Evolutionary conservation across 2,113 vertebrate genomes (phyloP), one percentile per base, ranked within the genome.

Genomic region (Sylvilagus bachmani): DNA sequence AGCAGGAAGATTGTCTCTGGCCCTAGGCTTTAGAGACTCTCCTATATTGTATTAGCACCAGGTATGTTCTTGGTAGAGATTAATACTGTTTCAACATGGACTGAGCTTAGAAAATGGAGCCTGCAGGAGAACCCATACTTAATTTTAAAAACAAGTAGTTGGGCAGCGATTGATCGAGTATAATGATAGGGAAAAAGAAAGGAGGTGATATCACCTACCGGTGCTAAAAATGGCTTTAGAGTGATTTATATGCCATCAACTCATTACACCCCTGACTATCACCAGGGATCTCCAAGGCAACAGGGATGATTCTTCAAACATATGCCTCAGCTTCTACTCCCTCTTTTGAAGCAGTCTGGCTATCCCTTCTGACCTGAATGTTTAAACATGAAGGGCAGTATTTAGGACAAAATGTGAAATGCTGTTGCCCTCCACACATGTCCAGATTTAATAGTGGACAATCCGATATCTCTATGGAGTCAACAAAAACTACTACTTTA

Each of bases 281-380:
- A 96, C 74, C 58, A 58, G 81, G 85, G 77, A 95, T 97, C 95
- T 95, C 94, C 90, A 97, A 96, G 97, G 95, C 95, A 97, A 97
- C 92, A 0, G 86, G 70, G 53, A 89, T 89, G 88, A 82, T 86
- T 90, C 69, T 92, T 93, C 67, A 93, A 70, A 91, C 77, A 11
- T 31, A 69, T 49, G 58, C 74, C 75, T 91, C 66, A 27, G 74
- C 81, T 93, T 66, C 70, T 62, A 82, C 82, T 93, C 81, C 69
- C n/a, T 92, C 86, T 89, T 96, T 36, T 71, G 31, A 95, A 62
- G 36, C 44, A 80, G 25, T 73, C 89, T 89, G 90, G 75, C 36
- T 49, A 0, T 84, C 74, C 44, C 74, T 94, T 86, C 62, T 71
- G 31, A 55, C 2, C 14, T 67, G 70, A 38, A 58, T 84, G 77